A percentile compares a stretch with the other conserved stretches of the same genome.
phyloP scores from a whole-genome alignment of 2,797 vertebrate species.

The Sternarchorhynchus goeldii region DNA sequence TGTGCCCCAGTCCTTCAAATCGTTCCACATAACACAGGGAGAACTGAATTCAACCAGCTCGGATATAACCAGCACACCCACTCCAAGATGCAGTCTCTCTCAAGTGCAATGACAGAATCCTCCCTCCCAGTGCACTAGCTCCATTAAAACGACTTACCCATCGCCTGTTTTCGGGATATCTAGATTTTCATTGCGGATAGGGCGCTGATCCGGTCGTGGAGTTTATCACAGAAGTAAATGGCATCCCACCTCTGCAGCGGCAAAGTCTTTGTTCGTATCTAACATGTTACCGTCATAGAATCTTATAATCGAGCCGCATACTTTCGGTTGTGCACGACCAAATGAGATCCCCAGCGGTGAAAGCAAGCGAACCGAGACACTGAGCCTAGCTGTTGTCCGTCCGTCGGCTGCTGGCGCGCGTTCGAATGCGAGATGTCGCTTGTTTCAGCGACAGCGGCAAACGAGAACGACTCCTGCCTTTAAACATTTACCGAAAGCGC shows the following conservation, averaged over 20 bases:
- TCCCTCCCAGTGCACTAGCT: slow-evolving; percentile 2
- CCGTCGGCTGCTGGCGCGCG: slow-evolving; percentile 8
- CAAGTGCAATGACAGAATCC: background rate
- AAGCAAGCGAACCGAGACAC: too few species aligned
- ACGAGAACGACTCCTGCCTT: background rate
- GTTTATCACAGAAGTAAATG: slow-evolving; percentile 14
- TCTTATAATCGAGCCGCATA: background rate
- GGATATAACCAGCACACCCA: background rate
- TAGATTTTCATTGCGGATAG: slow-evolving; percentile 55
- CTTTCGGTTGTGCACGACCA: background rate
- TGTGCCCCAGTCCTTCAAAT: background rate
- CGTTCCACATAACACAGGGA: background rate
- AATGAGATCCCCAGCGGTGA: background rate
- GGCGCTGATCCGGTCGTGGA: slow-evolving; percentile 39
- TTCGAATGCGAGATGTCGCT: background rate
- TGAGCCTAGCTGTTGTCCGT: background rate
- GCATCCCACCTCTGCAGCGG: slow-evolving; percentile 21
- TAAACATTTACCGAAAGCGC: slow-evolving; percentile 4
- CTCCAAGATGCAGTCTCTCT: background rate
- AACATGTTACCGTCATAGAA: too few species aligned
- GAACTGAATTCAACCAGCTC: background rate
- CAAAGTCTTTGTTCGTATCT: slow-evolving; percentile 9
- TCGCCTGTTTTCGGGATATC: slow-evolving; percentile 54
- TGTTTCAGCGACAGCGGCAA: slow-evolving; percentile 36
- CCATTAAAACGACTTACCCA: slow-evolving; percentile 53